Evolutionary conservation across 30 jellyfish, hydroid and myxozoan species (phyloP).

Genomic region (Aurelia sp.): DNA sequence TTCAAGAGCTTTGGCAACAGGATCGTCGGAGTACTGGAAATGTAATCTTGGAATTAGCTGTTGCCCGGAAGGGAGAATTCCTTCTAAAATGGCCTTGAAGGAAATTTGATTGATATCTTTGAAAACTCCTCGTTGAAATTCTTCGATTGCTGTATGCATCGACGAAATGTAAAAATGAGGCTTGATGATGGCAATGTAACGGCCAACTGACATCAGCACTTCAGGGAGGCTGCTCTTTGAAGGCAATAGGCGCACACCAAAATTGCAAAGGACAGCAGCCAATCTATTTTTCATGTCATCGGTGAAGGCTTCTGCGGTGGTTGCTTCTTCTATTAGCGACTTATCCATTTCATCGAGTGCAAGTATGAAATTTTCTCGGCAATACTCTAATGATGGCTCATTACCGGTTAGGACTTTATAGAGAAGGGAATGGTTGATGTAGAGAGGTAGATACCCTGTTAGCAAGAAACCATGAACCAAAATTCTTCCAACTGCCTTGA

Average conservation of each 20-base stretch:
- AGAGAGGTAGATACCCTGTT: conserved; percentile 28
- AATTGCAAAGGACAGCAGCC: no score
- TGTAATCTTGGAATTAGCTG: no score
- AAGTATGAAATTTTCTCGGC: background rate
- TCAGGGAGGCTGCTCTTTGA: background rate
- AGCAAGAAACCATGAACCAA: conserved; percentile 29
- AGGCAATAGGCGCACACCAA: background rate
- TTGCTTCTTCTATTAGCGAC: background rate
- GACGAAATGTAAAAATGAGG: background rate
- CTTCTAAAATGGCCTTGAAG: no score
- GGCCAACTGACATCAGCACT: background rate
- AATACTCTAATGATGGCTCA: conserved; percentile 14
- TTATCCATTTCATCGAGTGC: conserved; percentile 14
- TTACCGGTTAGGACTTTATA: conserved; percentile 35
- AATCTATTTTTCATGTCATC: no score
- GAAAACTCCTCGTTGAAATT: no score
- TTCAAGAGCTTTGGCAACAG: no score
- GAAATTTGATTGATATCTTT: no score
- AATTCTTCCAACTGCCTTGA: conserved; percentile 35
- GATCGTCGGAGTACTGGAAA: no score
- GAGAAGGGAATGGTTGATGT: conserved; percentile 15
- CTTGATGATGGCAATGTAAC: conserved; percentile 1
- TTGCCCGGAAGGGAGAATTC: no score
- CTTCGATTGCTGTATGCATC: background rate
- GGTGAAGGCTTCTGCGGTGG: background rate